Conservation (phyloP, 37 sponge, comb jelly and placozoan genomes). For the Lycopodina hypogea region DNA sequence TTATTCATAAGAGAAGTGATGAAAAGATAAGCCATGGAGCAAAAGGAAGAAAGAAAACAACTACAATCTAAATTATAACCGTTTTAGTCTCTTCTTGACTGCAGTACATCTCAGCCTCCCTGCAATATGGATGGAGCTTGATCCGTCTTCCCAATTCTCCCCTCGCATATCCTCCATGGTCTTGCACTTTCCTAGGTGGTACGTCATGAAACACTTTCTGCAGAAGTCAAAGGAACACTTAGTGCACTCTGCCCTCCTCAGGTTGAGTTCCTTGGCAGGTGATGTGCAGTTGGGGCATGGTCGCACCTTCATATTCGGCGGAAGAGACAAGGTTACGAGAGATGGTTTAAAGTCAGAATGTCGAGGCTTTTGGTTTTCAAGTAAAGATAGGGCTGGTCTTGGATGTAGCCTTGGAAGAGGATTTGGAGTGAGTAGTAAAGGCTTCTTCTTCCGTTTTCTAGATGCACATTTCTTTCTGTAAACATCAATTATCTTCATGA, state of each 20-base stretch:
- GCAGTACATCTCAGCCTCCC: slow-evolving; percentile 1
- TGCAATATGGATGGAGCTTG: background rate
- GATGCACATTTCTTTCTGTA: too few species aligned
- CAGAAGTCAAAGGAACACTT: slow-evolving; percentile 37
- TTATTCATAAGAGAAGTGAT: too few species aligned
- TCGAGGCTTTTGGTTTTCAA: too few species aligned
- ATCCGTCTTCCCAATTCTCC: background rate
- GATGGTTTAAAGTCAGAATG: too few species aligned
- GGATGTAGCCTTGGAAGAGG: background rate
- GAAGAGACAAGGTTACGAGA: background rate
- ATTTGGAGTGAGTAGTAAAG: background rate
- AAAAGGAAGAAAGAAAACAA: background rate
- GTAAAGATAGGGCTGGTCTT: background rate
- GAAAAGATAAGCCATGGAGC: too few species aligned
- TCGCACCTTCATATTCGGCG: background rate
- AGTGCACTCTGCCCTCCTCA: slow-evolving; percentile 30
- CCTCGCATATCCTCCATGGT: background rate
- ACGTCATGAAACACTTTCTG: slow-evolving; percentile 13
- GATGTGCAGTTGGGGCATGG: slow-evolving; percentile 38
- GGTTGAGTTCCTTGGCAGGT: slow-evolving; percentile 34
- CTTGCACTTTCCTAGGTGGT: slow-evolving; percentile 32
- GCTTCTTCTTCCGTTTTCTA: background rate
- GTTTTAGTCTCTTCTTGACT: slow-evolving; percentile 22
- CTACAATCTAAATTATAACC: slow-evolving; percentile 6
- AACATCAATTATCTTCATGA: background rate